phyloP scores from a whole-genome alignment of 2,888 invertebrate species.

The Anthophora plumipes region DNA sequence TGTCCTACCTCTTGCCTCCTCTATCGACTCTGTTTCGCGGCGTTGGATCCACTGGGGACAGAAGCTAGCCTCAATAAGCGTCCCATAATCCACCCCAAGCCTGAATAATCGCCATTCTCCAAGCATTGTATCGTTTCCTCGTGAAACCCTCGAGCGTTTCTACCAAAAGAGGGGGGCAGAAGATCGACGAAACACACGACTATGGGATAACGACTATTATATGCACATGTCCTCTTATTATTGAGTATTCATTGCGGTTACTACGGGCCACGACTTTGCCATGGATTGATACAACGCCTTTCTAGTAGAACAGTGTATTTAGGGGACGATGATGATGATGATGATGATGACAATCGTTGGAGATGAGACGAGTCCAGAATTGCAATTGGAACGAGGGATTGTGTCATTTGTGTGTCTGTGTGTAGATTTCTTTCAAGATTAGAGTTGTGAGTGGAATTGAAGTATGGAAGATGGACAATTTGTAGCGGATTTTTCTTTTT shows the following conservation, averaged over 20 bases:
- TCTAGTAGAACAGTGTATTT: not conserved
- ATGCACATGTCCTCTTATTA: conserved; percentile 68
- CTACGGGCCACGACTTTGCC: conserved; percentile 25
- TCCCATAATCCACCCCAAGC: conserved; percentile 81
- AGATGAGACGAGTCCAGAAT: conserved; percentile 17
- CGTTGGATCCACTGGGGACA: conserved; percentile 66
- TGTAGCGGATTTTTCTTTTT: not conserved
- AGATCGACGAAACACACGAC: conserved; percentile 63
- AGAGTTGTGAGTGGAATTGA: not conserved
- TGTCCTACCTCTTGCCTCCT: conserved; percentile 65
- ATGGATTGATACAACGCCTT: conserved; percentile 19
- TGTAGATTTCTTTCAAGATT: not conserved
- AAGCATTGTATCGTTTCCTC: conserved; percentile 76
- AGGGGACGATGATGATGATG: not conserved
- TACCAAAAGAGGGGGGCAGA: conserved; percentile 53
- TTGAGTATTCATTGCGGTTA: conserved; percentile 69
- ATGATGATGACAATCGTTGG: not conserved
- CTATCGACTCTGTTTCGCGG: conserved; percentile 26
- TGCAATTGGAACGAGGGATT: conserved; percentile 16
- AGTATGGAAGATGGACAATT: not conserved
- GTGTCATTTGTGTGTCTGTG: not conserved
- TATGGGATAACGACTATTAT: conserved; percentile 52
- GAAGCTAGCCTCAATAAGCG: conserved; percentile 75
- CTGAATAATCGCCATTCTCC: conserved; percentile 80
- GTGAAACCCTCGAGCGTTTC: conserved; percentile 73